Evolutionary conservation across 2,888 invertebrate species (phyloP).

Genomic region (Nemotelus pantherinus): DNA sequence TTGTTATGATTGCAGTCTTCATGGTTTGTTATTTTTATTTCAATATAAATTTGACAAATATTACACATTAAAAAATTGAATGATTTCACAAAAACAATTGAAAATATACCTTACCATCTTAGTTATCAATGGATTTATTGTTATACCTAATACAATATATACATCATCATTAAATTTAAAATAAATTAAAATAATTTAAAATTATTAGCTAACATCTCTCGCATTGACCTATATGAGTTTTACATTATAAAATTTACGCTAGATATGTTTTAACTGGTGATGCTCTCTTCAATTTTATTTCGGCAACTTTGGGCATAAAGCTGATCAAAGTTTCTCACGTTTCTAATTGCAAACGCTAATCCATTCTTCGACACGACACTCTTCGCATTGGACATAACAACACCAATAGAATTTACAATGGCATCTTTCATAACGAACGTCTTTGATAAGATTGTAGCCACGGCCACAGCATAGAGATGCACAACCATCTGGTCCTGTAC

Average conservation of each 20-base stretch:
- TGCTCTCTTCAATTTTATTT: background rate
- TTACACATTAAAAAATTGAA: background rate
- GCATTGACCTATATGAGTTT: constrained; percentile 54
- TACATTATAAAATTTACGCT: constrained; percentile 59
- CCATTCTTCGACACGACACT: constrained; percentile 87
- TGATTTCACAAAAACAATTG: background rate
- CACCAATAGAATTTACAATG: constrained; percentile 95
- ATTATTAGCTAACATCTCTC: constrained; percentile 57
- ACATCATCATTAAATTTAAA: constrained; percentile 44
- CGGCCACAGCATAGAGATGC: constrained; percentile 89
- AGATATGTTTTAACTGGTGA: constrained; percentile 28
- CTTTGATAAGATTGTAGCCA: constrained; percentile 83
- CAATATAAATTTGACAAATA: too few relatives aligned
- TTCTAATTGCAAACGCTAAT: constrained; percentile 88
- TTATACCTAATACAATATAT: constrained; percentile 43
- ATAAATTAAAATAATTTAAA: constrained; percentile 50
- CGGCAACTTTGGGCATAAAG: too few relatives aligned
- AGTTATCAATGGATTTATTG: too few relatives aligned
- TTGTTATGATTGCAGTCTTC: too few relatives aligned
- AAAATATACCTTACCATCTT: background rate
- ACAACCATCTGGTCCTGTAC: constrained; percentile 81
- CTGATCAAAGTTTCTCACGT: too few relatives aligned
- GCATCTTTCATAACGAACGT: constrained; percentile 81
- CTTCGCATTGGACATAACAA: constrained; percentile 89
- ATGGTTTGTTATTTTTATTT: too few relatives aligned